A percentile compares a stretch with the other conserved stretches of the same genome.
phyloP scores from a whole-genome alignment of 1,140 invertebrate genomes.

The Rhizoglyphus robini region DNA sequence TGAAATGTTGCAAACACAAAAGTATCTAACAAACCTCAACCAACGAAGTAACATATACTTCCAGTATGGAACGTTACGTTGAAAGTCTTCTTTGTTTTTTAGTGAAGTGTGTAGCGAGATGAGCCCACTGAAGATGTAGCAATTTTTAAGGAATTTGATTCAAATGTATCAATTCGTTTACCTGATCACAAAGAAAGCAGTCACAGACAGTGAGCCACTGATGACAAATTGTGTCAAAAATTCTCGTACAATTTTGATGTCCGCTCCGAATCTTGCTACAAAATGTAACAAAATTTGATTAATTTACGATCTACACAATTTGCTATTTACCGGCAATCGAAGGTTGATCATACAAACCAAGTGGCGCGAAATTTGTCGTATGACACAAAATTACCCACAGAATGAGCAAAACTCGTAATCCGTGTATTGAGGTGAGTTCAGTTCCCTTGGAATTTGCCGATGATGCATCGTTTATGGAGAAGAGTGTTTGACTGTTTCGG shows the following conservation, averaged over 20 bases:
- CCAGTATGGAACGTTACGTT: neutral
- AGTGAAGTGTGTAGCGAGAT: constrained; percentile 14
- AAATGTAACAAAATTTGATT: neutral
- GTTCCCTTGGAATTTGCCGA: neutral
- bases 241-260: neutral
- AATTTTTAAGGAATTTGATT: neutral
- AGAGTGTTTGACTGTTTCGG: neutral
- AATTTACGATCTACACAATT: no score
- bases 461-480: neutral
- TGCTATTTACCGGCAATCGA: constrained; percentile 8
- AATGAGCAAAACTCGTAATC: constrained; percentile 8
- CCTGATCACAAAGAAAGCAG: constrained; percentile 8
- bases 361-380: constrained; percentile 17
- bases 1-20: no score
- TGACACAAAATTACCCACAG: constrained; percentile 13
- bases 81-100: constrained; percentile 2
- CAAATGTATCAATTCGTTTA: neutral
- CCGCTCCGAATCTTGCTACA: neutral
- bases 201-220: constrained; percentile 9
- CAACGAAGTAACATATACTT: constrained; percentile 12
- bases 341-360: constrained; percentile 17
- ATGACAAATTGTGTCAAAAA: constrained; percentile 17
- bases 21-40: no score
- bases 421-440: constrained; percentile 6
- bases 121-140: neutral